Evolutionary conservation across 2,113 vertebrate species (phyloP), one percentile per base, ranked within the genome.

Genomic region (Suncus etruscus): DNA sequence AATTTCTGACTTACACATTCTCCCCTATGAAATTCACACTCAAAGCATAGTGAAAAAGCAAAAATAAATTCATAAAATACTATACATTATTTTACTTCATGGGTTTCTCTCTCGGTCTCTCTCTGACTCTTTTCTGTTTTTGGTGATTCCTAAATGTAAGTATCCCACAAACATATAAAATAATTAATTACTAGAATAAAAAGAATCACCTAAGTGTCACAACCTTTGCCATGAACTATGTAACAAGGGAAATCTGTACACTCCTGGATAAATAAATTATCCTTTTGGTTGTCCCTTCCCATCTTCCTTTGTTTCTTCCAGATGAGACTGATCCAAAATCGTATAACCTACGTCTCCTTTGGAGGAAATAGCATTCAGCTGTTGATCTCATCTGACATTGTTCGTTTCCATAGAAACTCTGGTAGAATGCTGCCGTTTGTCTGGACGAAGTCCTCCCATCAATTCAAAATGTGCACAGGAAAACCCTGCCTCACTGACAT

Each of bases 401-500:
- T 91, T 93, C 93, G 96, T 98, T 97, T 96, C 97, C 97, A 97
- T 96, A 96, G 98, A 96, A 98, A 98, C 97, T 86, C 79, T 25
- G 74, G 91, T 29, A 96, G 94, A 95, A 96, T 91, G 93, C 39
- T 86, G 91, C 94, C 69, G 51, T 77, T 95, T 92, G 95, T 92
- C 96, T 93, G 93, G 96, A 97, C 96, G 95, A 96, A 97, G 94
- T 86, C 94, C 93, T 91, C 85, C 93, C 90, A 96, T 97, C 96
- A 96, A 94, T 96, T 95, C 93, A 94, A 82, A 96, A 96, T 66
- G 50, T 96, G 91, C 86, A 72, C 93, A 95, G 94, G 91, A 97
- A 97, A 97, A 89, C 96, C 85, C 94, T 95, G 94, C 58, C 76
- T 79, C 0, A 2, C 1, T 92, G 89, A 11, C 78, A 85, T 92